Conservation (phyloP, 2,113 vertebrate genomes). For the Ovis aries region ARS-UI_Ramb_v3.0 NC_056066.1:53964001-53964500, state of each 20-base stretch:
- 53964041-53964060: background rate
- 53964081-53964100: background rate
- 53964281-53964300: too few relatives aligned
- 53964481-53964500: conserved; percentile 88
- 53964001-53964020: background rate
- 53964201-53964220: background rate
- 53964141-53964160: background rate
- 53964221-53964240: background rate
- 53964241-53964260: too few relatives aligned
- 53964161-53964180: background rate
- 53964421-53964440: background rate
- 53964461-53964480: conserved; percentile 58
- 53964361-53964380: background rate
- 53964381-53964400: background rate
- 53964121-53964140: background rate
- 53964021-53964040: accelerated
- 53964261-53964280: too few relatives aligned
- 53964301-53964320: background rate
- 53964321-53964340: background rate
- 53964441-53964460: background rate
- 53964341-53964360: background rate
- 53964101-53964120: background rate
- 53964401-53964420: background rate
- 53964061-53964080: background rate
- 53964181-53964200: background rate